These are phyloP conservation scores for Drosophila stalkeri DNA, from an alignment of 2,888 invertebrate genomes.

Conservation along the genomic window DNA sequence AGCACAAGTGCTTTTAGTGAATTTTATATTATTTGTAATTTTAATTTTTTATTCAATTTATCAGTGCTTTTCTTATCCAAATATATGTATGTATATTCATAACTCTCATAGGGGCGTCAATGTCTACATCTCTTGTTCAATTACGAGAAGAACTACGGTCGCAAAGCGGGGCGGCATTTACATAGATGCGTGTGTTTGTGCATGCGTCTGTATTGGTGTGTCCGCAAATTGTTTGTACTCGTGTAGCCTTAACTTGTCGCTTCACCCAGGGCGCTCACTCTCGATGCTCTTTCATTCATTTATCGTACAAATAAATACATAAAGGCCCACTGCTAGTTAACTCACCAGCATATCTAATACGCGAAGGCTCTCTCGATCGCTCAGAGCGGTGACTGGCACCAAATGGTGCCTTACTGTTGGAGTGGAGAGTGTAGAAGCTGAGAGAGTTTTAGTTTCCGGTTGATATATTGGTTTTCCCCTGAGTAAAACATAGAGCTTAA, in stretches of 20 bases:
- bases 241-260: slow-evolving; percentile 39
- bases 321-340: slow-evolving; percentile 42
- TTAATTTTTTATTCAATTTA: slow-evolving; percentile 63
- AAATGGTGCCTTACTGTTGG: slow-evolving; percentile 48
- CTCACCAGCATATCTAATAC: slow-evolving; percentile 53
- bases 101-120: slow-evolving; percentile 64
- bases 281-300: slow-evolving; percentile 36
- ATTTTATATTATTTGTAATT: slow-evolving; percentile 28
- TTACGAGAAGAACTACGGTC: slow-evolving; percentile 52
- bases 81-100: slow-evolving; percentile 32
- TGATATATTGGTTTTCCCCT: slow-evolving; percentile 13
- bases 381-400: slow-evolving; percentile 73
- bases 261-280: slow-evolving; percentile 18
- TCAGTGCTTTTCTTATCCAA: slow-evolving; percentile 60
- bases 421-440: not conserved
- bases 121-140: slow-evolving; percentile 68
- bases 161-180: slow-evolving; percentile 58
- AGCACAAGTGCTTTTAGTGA: not conserved
- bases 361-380: slow-evolving; percentile 23
- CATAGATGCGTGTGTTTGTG: slow-evolving; percentile 12
- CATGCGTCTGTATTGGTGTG: slow-evolving; percentile 14
- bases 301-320: slow-evolving; percentile 52
- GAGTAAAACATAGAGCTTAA: slow-evolving; percentile 4
- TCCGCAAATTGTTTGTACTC: slow-evolving; percentile 33
- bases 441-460: slow-evolving; percentile 42